Conservation (phyloP, 2,797 vertebrate species). For the Chelidonichthys spinosus region DNA sequence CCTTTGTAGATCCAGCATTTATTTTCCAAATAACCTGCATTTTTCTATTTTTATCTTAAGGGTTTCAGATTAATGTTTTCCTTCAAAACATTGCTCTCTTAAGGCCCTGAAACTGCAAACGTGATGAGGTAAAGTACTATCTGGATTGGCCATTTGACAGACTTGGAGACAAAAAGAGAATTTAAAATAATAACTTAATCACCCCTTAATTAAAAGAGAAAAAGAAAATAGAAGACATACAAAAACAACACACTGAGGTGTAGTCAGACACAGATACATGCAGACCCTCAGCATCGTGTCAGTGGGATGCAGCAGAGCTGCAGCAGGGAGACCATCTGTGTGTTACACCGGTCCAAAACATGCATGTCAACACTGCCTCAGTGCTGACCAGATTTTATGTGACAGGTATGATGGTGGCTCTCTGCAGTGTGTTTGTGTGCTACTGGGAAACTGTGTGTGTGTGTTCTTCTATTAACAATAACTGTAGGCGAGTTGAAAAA, state of each 20-base stretch:
- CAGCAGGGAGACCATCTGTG: constrained; percentile 84
- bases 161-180: constrained; percentile 1
- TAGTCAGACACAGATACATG: constrained; percentile 9
- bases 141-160: constrained; percentile 5
- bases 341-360: constrained; percentile 62
- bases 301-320: constrained; percentile 62
- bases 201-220: background rate
- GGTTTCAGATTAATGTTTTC: background rate
- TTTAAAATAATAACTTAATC: constrained; percentile 5
- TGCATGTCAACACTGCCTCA: constrained; percentile 36
- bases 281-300: constrained; percentile 16
- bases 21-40: background rate
- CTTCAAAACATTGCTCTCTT: background rate
- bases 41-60: background rate
- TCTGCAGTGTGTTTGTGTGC: constrained; percentile 42
- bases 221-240: background rate
- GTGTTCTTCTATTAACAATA: constrained; percentile 22
- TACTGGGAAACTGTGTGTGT: constrained; percentile 26
- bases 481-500: constrained; percentile 20
- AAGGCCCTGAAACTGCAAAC: background rate
- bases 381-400: constrained; percentile 50
- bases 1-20: background rate
- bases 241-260: constrained; percentile 28
- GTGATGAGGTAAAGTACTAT: background rate
- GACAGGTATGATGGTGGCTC: constrained; percentile 48